Evolutionary conservation across 2,113 vertebrate species (phyloP).

Genomic region (Eudyptes chrysolophus): DNA sequence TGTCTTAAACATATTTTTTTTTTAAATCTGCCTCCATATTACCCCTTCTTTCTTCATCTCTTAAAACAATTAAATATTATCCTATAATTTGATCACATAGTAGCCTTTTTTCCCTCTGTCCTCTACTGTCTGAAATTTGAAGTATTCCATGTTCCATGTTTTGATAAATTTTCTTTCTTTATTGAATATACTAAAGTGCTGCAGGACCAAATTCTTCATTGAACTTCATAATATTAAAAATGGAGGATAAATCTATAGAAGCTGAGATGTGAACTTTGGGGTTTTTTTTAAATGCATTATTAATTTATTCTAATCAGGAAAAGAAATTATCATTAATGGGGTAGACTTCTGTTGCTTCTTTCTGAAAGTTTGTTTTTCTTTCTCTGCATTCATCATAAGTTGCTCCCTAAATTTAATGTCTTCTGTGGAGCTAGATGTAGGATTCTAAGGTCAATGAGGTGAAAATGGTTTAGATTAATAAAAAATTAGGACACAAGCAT

Average conservation of each 20-base stretch:
- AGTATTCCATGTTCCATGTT: neutral
- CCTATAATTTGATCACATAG: neutral
- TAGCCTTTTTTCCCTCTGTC: neutral
- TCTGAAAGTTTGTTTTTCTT: neutral
- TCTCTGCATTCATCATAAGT: neutral
- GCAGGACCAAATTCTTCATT: neutral
- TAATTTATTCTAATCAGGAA: neutral
- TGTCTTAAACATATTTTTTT: neutral
- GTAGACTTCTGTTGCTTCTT: neutral
- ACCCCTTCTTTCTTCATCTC: neutral
- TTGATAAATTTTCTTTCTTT: neutral
- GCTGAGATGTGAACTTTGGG: neutral
- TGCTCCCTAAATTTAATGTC: neutral
- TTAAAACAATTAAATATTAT: neutral
- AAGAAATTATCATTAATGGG: neutral
- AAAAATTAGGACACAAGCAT: neutral
- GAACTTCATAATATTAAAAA: neutral
- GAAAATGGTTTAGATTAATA: neutral
- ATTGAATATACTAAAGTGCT: neutral
- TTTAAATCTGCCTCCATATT: neutral
- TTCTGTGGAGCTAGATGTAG: neutral
- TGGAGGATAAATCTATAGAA: neutral
- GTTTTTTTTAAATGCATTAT: neutral
- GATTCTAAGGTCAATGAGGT: neutral
- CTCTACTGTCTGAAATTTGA: neutral